Evolutionary conservation across 2,888 invertebrate species (phyloP), one percentile per base, ranked within the genome.

Genomic region (Nematopogon swammerdamellus): DNA sequence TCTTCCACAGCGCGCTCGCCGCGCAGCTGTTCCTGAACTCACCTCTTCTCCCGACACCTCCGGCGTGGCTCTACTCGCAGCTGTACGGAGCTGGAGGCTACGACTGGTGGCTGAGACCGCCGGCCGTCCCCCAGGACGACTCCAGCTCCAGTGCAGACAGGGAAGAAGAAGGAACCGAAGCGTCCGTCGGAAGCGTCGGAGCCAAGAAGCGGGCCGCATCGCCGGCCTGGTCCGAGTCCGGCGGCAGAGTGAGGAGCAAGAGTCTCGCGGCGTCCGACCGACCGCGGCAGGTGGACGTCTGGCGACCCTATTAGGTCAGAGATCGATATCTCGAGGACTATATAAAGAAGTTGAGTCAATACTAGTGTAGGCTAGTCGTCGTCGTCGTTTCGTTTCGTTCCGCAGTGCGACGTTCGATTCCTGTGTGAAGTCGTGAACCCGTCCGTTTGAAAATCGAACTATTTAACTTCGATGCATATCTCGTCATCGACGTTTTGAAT

Each of bases 1-100:
- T 67, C 55, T 85, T 70, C 70, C 84, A 64, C 54, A 76, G 71
- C 55, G 75, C 72, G 51, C 59, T 74, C 43, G 88, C 88, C 1
- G 88, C 88, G 1, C 88, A 88, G 64, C 71, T 90, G 47, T 89
- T 90, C 61, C 76, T 90, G 36, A 89, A 90, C 61, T 84, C 88
- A 3, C 89, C 89, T 0, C 71, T 90, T 14, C 68, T 90, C 53
- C 90, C 89, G 1, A 88, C 89, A 1, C 89, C 89, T 5, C 87
- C 87, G 36, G 89, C 89, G 53, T 90, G 89, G 90, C 68, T 90
- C 4, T 90, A 90, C 60, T 88, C 88, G 0, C 90, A 90, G 60
- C 72, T 91, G 1, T 90, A 90, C 62, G 86, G 86, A 25, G 84
- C 82, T 50, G 86, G 86, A 25, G 84, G 82, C 51, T 85, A 85